Percentiles rank a stretch among this genome's conserved stretches.
These are phyloP conservation scores for Micrasema minimum DNA, from an alignment of 1,140 invertebrate species.

Conservation along the genomic window DNA sequence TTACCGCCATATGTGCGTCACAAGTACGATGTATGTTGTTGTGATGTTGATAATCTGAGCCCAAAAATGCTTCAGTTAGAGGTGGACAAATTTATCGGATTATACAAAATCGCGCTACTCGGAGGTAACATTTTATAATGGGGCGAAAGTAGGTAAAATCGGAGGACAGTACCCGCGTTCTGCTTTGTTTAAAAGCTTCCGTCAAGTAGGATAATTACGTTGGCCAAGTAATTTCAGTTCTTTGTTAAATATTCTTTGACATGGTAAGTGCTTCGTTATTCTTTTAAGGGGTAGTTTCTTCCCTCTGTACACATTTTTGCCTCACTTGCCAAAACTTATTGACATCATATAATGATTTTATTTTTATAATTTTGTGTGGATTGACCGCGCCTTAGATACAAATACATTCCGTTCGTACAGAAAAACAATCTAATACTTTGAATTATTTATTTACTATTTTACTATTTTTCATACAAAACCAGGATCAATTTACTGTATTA, in stretches of 20 bases:
- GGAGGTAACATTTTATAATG: slow-evolving; percentile 29
- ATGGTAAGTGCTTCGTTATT: slow-evolving; percentile 37
- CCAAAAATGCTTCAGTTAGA: too few species aligned
- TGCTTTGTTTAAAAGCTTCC: slow-evolving; percentile 40
- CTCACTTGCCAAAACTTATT: slow-evolving; percentile 17
- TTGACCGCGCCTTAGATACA: too few species aligned
- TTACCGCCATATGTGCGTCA: too few species aligned
- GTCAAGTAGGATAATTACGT: slow-evolving; percentile 39
- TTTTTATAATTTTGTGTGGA: too few species aligned
- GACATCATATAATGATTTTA: slow-evolving; percentile 17
- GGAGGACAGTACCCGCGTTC: slow-evolving; percentile 25
- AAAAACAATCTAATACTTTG: too few species aligned
- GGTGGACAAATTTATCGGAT: too few species aligned
- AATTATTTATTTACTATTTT: too few species aligned
- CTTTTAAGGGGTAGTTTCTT: slow-evolving; percentile 23
- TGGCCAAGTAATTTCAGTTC: slow-evolving; percentile 42
- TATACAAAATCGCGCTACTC: neutral
- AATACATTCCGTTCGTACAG: too few species aligned
- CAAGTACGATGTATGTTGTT: too few species aligned
- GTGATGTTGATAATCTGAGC: too few species aligned
- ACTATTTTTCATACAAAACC: too few species aligned
- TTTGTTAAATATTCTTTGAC: slow-evolving; percentile 41
- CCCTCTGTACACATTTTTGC: neutral
- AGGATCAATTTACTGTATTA: too few species aligned
- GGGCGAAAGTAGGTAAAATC: slow-evolving; percentile 26